These are phyloP conservation scores for Allobates femoralis DNA, from an alignment of 2,797 vertebrate species.

Conservation along the genomic window DNA sequence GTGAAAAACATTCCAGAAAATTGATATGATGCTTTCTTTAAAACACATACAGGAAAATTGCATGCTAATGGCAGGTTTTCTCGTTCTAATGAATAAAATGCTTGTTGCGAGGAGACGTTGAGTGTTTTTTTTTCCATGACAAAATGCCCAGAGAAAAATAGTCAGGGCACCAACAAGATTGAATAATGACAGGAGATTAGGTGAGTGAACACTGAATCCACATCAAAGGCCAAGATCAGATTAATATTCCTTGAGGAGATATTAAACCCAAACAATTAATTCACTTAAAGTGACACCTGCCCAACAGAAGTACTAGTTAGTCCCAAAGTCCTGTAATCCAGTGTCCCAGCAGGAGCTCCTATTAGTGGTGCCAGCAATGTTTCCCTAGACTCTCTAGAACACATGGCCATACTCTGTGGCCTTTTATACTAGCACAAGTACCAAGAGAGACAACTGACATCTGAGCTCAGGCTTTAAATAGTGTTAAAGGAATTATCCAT, in stretches of 20 bases:
- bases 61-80: too few species aligned
- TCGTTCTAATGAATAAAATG: too few species aligned
- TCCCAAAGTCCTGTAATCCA: conserved; percentile 24
- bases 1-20: too few species aligned
- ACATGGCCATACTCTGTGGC: conserved; percentile 20
- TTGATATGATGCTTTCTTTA: too few species aligned
- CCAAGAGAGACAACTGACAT: conserved; percentile 26
- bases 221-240: not conserved
- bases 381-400: conserved; percentile 31
- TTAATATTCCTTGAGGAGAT: not conserved
- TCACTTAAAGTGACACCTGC: conserved; percentile 25
- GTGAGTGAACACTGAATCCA: not conserved
- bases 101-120: too few species aligned
- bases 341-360: conserved; percentile 31
- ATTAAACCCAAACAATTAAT: not conserved
- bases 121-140: too few species aligned
- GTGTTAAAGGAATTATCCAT: conserved; percentile 27
- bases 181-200: not conserved
- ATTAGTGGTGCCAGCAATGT: not conserved
- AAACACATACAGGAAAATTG: too few species aligned
- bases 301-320: not conserved
- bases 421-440: conserved; percentile 47
- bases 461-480: conserved; percentile 56
- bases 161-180: not conserved
- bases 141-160: too few species aligned